Evolutionary conservation across 2,888 invertebrate genomes (phyloP), one percentile per base, ranked within the genome.

Genomic region (Pseudeuparius sepicola): DNA sequence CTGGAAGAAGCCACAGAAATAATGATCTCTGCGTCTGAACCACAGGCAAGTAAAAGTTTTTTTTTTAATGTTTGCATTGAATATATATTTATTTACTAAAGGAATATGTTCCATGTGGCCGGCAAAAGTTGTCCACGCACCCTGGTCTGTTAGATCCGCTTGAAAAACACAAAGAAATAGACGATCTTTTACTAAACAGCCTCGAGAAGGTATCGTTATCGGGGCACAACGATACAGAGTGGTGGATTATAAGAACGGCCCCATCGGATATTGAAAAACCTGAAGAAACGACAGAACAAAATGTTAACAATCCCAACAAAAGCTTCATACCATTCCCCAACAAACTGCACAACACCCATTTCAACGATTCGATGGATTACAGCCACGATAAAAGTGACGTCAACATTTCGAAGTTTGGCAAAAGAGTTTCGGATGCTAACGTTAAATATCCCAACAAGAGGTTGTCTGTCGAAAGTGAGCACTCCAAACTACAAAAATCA

Each of bases 11-110:
- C 74, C 70, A 75, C 69, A 65, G 75, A 76, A 66, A 73, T 64
- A 66, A 87, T 87, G 84, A 86, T 87, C 67, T 83, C 86, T 73
- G 86, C 86, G 68, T 82, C 84, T 66, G 85, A 86, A 70, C 86
- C 86, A 67, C 73, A 84, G 84, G 85, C 83, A 64, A 25, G 4
- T 29, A 25, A 25, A 13, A 12, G 55, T 56, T 39, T 16, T 36
- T 13, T 4, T n/a, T n/a, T n/a, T n/a, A n/a, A n/a, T n/a, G n/a
- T n/a, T n/a, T n/a, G n/a, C n/a, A n/a, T n/a, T n/a, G n/a, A n/a
- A n/a, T n/a, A n/a, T n/a, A n/a, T n/a, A n/a, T n/a, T n/a, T n/a
- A n/a, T n/a, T n/a, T 20, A n/a, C n/a, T 20, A 20, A 20, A 86
- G 85, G 87, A 86, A 73, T 89, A 83, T 68, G 73, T 82, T 70